A percentile compares a stretch with the other conserved stretches of the same genome.
phyloP scores from a whole-genome alignment of 2,888 invertebrate genomes.

The Pyralis farinalis region DNA sequence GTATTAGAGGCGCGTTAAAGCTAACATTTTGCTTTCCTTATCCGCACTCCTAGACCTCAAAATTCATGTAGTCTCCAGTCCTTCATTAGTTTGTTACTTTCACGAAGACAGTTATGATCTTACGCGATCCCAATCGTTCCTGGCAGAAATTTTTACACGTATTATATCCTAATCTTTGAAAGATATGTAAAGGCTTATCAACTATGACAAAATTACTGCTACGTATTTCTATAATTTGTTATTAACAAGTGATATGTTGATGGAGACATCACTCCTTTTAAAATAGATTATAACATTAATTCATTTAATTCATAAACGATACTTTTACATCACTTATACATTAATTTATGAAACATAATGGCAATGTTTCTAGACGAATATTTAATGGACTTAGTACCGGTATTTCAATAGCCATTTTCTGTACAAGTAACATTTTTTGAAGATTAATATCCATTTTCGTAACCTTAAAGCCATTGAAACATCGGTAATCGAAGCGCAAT shows the following conservation, averaged over 20 bases:
- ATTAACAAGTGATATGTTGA: constrained; percentile 80
- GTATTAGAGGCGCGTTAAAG: constrained; percentile 75
- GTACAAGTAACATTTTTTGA: background rate
- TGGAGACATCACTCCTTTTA: constrained; percentile 73
- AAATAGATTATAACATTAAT: constrained; percentile 59
- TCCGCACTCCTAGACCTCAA: constrained; percentile 35
- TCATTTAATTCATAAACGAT: constrained; percentile 40
- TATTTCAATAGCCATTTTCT: constrained; percentile 9
- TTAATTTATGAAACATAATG: constrained; percentile 48
- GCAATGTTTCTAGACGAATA: constrained; percentile 44
- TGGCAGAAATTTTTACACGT: constrained; percentile 45
- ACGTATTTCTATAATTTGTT: constrained; percentile 72
- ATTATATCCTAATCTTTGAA: constrained; percentile 21
- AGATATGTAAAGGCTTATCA: constrained; percentile 67
- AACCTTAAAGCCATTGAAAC: constrained; percentile 2
- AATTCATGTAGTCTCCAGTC: constrained; percentile 24
- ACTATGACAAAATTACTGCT: constrained; percentile 70
- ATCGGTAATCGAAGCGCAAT: constrained; percentile 45
- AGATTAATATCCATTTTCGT: background rate
- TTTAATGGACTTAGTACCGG: constrained; percentile 47
- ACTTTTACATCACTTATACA: constrained; percentile 51
- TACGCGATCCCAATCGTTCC: constrained; percentile 30
- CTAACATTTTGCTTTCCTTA: constrained; percentile 46
- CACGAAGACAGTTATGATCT: constrained; percentile 31
- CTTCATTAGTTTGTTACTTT: no score